Conservation (phyloP, 2,888 invertebrate species). For the Rhodophaea formosa region DNA sequence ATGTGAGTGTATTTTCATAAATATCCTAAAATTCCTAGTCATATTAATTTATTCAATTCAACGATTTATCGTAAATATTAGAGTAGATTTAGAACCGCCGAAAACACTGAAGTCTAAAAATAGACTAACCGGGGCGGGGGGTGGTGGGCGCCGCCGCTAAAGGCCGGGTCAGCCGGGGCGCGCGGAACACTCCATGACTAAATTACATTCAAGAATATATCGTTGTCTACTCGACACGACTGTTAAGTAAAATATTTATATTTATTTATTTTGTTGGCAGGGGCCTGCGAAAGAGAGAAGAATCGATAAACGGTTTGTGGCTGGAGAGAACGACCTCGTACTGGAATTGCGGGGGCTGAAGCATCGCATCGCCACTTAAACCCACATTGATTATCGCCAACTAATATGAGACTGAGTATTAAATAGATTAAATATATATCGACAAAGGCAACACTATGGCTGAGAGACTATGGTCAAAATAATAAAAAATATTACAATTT, state of each 20-base stretch:
- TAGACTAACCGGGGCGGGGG: slow-evolving; percentile 71
- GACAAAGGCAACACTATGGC: slow-evolving; percentile 49
- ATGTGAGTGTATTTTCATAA: slow-evolving; percentile 69
- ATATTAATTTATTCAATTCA: background rate
- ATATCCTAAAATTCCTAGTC: background rate
- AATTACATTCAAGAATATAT: slow-evolving; percentile 37
- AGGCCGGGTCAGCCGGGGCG: slow-evolving; percentile 72
- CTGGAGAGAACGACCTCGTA: slow-evolving; percentile 83
- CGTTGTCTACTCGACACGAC: slow-evolving; percentile 28
- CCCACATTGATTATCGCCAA: slow-evolving; percentile 62
- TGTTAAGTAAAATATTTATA: background rate
- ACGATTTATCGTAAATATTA: slow-evolving; percentile 13
- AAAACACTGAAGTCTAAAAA: slow-evolving; percentile 72
- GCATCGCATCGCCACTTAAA: slow-evolving; percentile 81
- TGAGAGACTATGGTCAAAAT: slow-evolving; percentile 39
- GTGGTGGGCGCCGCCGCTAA: slow-evolving; percentile 67
- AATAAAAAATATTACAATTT: slow-evolving; percentile 33
- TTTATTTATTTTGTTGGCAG: slow-evolving; percentile 49
- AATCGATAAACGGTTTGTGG: slow-evolving; percentile 84
- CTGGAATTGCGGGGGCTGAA: slow-evolving; percentile 84
- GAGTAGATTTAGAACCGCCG: slow-evolving; percentile 42
- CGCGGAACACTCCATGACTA: slow-evolving; percentile 40
- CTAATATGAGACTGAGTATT: slow-evolving; percentile 78
- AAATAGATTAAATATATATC: slow-evolving; percentile 66
- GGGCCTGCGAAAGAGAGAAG: slow-evolving; percentile 57